Evolutionary conservation across 2,113 vertebrate species (phyloP), one percentile per base, ranked within the genome.

Genomic region (Rhizomys pruinosus): DNA sequence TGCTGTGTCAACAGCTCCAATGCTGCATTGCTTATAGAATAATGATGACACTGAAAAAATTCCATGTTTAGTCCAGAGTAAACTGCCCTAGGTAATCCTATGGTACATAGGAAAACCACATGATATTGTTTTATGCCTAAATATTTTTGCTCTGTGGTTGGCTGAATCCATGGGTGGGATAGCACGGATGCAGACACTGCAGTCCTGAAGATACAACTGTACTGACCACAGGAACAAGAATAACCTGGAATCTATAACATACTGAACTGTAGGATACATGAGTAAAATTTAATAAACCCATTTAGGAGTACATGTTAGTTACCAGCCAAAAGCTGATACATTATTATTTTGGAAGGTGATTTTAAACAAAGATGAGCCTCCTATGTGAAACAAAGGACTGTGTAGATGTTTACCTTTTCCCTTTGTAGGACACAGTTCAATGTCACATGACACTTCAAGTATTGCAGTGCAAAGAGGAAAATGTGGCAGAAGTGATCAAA

Each of bases 311-410:
- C 74, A 74, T 71, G 20, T 44, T 52, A 68, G 34, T 87, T 71
- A 84, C 25, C 87, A 37, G 44, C 29, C 44, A 79, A 84, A 92
- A 72, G 20, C 7, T 77, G 84, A 52, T 39, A 76, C 3, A 81
- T 69, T 73, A 17, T 95, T 47, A 71, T 77, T 97, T 77, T 89
- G 37, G n/a, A 92, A 19, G 25, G 29, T 39, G 22, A 32, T 92
- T 68, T 71, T 13, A 80, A 89, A 68, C 10, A 63, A 84, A 73
- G 16, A 74, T 59, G 52, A 86, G 25, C 3, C 80, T 29, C 11
- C 16, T 5, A 68, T 25, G 20, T 68, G 69, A 93, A 91, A 84
- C 52, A 63, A 82, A 91, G 27, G 59, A 84, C 8, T 37, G 7
- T 47, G 68, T 42, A 59, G 22, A 17, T 34, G n/a, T 39, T 42